Evolutionary conservation across 2,113 vertebrate species (phyloP).

Genomic region (Mandrillus leucophaeus): DNA sequence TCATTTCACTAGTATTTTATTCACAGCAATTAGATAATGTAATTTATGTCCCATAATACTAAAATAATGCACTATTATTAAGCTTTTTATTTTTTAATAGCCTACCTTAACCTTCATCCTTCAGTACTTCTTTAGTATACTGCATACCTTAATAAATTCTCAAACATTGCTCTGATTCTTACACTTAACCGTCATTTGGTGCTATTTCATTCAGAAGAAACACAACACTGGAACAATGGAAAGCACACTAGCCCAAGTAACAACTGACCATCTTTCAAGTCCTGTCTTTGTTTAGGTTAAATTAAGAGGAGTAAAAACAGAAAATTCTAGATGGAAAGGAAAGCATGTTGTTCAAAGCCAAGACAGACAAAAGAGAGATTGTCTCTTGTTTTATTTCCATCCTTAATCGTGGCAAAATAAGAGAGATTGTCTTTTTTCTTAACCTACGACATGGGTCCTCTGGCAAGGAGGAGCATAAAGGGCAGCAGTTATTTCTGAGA

Average conservation of each 20-base stretch:
- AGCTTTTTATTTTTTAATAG: neutral
- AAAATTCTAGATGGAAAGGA: neutral
- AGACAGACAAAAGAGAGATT: neutral
- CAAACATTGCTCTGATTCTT: neutral
- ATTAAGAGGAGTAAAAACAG: neutral
- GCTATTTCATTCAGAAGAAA: neutral
- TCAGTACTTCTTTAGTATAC: neutral
- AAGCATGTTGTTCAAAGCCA: neutral
- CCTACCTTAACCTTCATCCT: neutral
- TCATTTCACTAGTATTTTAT: conserved; percentile 66
- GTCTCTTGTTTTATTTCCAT: neutral
- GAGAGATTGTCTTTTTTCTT: neutral
- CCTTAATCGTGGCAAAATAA: neutral
- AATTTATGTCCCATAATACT: conserved; percentile 25
- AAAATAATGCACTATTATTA: conserved; percentile 30
- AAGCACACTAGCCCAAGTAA: neutral
- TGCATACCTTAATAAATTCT: neutral
- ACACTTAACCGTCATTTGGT: neutral
- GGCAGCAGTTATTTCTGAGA: neutral
- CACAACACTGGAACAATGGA: neutral
- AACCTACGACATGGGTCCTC: neutral
- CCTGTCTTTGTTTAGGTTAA: neutral
- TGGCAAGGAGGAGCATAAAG: neutral
- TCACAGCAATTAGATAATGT: conserved; percentile 36
- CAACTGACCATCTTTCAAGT: neutral